These are phyloP conservation scores for Rhagoletis pomonella DNA, from an alignment of 1,140 invertebrate genomes.

Conservation along the genomic window DNA sequence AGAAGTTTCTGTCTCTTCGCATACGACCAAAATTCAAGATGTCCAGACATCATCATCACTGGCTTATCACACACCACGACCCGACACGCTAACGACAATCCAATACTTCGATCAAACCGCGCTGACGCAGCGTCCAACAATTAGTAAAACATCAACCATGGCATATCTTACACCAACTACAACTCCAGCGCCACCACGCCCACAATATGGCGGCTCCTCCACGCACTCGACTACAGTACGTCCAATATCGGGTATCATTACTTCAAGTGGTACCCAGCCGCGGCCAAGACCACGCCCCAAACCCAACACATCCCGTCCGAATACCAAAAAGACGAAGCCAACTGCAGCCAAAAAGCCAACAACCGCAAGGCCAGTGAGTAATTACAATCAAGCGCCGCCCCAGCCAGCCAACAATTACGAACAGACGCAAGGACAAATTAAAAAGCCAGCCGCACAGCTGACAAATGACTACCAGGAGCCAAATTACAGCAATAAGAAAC, in stretches of 20 bases:
- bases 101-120: background rate
- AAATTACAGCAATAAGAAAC: conserved; percentile 2
- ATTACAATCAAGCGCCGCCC: background rate
- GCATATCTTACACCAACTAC: conserved; percentile 27
- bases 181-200: background rate
- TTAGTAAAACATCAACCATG: background rate
- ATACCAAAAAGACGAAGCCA: conserved; percentile 33
- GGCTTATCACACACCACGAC: conserved; percentile 46
- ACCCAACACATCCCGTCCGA: background rate
- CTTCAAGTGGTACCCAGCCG: background rate
- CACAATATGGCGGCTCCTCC: conserved; percentile 1
- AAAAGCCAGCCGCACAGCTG: background rate
- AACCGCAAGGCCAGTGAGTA: background rate
- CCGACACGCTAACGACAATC: conserved; percentile 1
- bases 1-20: conserved; percentile 69
- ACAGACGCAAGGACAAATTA: background rate
- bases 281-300: conserved; percentile 13
- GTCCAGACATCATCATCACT: background rate
- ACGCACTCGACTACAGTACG: background rate
- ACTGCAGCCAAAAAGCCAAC: background rate
- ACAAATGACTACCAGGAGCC: conserved; percentile 6
- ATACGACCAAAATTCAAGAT: conserved; percentile 66
- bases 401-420: conserved; percentile 1
- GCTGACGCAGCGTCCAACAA: background rate
- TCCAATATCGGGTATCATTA: conserved; percentile 22